Percentiles rank a stretch among this genome's conserved stretches.
Conservation (phyloP, 2,113 vertebrate genomes). For the Lycocorax pyrrhopterus region DNA sequence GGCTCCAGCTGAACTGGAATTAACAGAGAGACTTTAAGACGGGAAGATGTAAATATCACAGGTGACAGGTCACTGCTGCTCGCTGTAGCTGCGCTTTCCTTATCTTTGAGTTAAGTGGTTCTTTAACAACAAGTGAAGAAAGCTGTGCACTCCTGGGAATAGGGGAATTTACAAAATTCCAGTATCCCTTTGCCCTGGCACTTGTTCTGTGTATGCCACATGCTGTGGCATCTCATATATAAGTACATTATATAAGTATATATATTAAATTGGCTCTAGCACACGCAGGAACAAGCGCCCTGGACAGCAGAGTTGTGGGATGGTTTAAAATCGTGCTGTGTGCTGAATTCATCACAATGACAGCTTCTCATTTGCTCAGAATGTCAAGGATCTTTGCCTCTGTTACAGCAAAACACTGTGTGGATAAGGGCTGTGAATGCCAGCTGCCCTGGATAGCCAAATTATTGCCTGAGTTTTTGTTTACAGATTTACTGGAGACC, state of each 20-base stretch:
- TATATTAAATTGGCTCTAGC: not conserved
- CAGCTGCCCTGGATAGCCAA: conserved; percentile 49
- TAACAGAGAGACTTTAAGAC: not conserved
- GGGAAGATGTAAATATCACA: not conserved
- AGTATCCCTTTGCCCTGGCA: not conserved
- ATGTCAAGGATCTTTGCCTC: conserved; percentile 52
- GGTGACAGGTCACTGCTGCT: not conserved
- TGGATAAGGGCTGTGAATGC: conserved; percentile 48
- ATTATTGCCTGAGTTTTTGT: conserved; percentile 57
- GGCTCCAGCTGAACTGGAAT: not conserved
- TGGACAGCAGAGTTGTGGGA: conserved; percentile 5
- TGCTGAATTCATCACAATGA: conserved; percentile 32
- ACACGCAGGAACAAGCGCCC: not conserved
- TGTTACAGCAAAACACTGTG: conserved; percentile 46
- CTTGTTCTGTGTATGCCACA: not conserved
- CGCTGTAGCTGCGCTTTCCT: not conserved
- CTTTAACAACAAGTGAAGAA: not conserved
- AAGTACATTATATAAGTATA: not conserved
- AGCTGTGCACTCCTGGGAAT: not conserved
- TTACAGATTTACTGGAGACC: conserved; percentile 28
- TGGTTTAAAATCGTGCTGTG: conserved; percentile 64
- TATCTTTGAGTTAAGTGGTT: not conserved
- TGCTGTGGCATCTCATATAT: no score
- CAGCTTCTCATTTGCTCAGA: conserved; percentile 52
- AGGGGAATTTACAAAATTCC: not conserved